phyloP scores from a whole-genome alignment of 2,888 invertebrate species.

The Dendrolimus pini region DNA sequence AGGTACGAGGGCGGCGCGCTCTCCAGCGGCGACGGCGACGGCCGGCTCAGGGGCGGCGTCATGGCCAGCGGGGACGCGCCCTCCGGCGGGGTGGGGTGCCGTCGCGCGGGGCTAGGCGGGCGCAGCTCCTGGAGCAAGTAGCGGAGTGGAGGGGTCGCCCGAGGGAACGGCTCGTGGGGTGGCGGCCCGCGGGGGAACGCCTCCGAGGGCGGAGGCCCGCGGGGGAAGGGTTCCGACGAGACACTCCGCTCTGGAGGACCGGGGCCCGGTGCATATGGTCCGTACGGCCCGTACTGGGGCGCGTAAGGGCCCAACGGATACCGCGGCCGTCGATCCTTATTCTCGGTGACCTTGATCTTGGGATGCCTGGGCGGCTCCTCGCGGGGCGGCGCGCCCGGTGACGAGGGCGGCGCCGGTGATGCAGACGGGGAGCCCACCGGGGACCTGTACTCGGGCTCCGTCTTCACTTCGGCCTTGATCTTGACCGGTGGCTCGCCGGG shows the following conservation, averaged over 20 bases:
- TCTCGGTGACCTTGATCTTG: conserved; percentile 66
- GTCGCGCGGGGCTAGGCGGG: conserved; percentile 28
- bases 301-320: conserved; percentile 69
- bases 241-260: conserved; percentile 31
- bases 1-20: conserved; percentile 12
- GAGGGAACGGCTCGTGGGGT: conserved; percentile 21
- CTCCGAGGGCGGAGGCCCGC: neutral
- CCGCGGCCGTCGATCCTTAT: conserved; percentile 56
- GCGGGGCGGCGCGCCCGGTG: conserved; percentile 31
- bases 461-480: conserved; percentile 67
- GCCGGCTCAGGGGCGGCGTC: conserved; percentile 45
- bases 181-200: conserved; percentile 46
- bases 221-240: conserved; percentile 7
- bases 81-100: conserved; percentile 29
- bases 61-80: conserved; percentile 18
- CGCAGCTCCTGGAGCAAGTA: conserved; percentile 36
- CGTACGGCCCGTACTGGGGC: conserved; percentile 63
- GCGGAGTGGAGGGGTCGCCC: conserved; percentile 1
- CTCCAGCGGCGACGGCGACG: conserved; percentile 20
- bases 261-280: conserved; percentile 54
- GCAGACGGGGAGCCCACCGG: conserved; percentile 35
- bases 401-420: conserved; percentile 22
- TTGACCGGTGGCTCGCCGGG: conserved; percentile 36
- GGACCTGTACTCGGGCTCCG: conserved; percentile 61
- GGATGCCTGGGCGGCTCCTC: conserved; percentile 51